Evolutionary conservation across 2,113 vertebrate species (phyloP), one percentile per base, ranked within the genome.

Genomic region (Petromus typicus): DNA sequence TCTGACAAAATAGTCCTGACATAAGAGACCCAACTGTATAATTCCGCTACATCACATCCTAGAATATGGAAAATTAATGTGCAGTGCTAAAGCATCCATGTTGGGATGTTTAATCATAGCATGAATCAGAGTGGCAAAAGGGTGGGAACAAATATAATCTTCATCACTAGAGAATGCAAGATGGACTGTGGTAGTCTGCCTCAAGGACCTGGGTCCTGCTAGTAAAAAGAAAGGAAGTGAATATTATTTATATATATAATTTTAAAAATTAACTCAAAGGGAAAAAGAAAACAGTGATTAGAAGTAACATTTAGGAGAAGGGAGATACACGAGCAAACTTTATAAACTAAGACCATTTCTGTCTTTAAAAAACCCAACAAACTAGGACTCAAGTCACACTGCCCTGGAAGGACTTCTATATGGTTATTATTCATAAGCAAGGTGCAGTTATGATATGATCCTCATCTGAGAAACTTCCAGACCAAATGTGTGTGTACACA

Each of bases 1-100:
- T 32, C 30, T 84, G 86, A 66, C 17, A 80, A 90, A 96, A 96
- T 83, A 45, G 82, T 40, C 51, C 57, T 75, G 40, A 71, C 8
- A 20, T 1, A 32, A 30, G 54, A 17, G 10, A 73, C 48, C 45
- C 34, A 9, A 57, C 43, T 76, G 3, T 54, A 37, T 10, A 57
- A 75, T 63, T 56, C 76, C 25, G 66, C 71, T 59, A 61, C 5
- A 18, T 13, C 18, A 48, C 45, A 32, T n/a, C 57, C 71, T 87
- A 81, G 40, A 79, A 71, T 23, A 87, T 27, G 40, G 45, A n/a
- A 90, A 51, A 84, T 1, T 5, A 40, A 90, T 54, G 17, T 80
- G 22, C 1, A 32, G 3, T 30, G 48, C 51, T 40, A 1, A 23
- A 86, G 66, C 10, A 22, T 25, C 7, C 4, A 45, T 11, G 34